Percentiles rank a stretch among this genome's conserved stretches.
phyloP scores from a whole-genome alignment of 1,140 invertebrate genomes.

The Orius insidiosus region DNA sequence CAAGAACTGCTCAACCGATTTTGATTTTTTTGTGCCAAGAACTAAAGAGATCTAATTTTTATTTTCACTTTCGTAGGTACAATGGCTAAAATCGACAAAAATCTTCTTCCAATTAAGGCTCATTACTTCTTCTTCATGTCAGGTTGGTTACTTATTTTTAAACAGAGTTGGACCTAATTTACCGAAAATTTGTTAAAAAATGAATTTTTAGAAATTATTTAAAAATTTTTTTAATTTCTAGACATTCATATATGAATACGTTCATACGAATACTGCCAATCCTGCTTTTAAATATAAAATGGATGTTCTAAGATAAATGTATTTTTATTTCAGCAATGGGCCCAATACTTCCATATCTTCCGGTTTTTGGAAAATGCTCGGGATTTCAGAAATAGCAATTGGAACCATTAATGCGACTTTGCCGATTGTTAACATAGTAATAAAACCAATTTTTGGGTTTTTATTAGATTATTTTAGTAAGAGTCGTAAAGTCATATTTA shows the following conservation, averaged over 20 bases:
- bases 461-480: slow-evolving; percentile 42
- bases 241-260: too few species aligned
- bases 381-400: slow-evolving; percentile 49
- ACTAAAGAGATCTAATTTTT: too few species aligned
- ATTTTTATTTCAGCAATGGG: slow-evolving; percentile 44
- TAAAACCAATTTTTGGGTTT: slow-evolving; percentile 53
- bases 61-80: too few species aligned
- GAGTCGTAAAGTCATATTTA: slow-evolving; percentile 49
- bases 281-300: too few species aligned
- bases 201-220: too few species aligned
- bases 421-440: slow-evolving; percentile 48
- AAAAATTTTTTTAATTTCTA: too few species aligned
- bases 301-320: too few species aligned
- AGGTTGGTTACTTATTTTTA: slow-evolving; percentile 33
- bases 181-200: background rate
- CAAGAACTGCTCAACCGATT: too few species aligned
- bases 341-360: slow-evolving; percentile 52
- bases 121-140: slow-evolving; percentile 70
- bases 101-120: slow-evolving; percentile 53
- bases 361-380: slow-evolving; percentile 57
- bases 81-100: slow-evolving; percentile 19
- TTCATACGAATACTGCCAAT: too few species aligned
- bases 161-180: background rate
- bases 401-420: slow-evolving; percentile 48
- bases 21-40: too few species aligned